These are phyloP conservation scores for Conops quadrifasciatus DNA, from an alignment of 2,888 invertebrate genomes.

Conservation along the genomic window DNA sequence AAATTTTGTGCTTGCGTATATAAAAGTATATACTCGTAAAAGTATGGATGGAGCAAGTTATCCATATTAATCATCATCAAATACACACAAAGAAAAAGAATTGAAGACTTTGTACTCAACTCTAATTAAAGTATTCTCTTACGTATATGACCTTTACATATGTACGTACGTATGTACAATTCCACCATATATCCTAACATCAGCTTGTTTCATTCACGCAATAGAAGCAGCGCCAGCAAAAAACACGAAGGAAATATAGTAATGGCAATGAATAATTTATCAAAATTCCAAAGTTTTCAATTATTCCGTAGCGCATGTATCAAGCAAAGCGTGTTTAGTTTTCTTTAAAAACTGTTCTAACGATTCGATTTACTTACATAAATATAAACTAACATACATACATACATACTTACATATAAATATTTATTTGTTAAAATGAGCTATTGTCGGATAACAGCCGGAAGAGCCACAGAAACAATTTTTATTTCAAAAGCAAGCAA, in stretches of 20 bases:
- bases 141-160: background rate
- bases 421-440: background rate
- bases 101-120: background rate
- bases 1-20: background rate
- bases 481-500: background rate
- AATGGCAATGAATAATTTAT: conserved; percentile 9
- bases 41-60: background rate
- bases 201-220: background rate
- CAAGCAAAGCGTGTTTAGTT: no score
- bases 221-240: background rate
- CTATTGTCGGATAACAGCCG: background rate
- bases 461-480: background rate
- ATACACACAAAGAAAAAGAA: background rate
- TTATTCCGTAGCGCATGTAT: background rate
- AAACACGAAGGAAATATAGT: background rate
- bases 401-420: background rate
- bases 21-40: no score
- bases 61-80: background rate
- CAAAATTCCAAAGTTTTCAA: conserved; percentile 6
- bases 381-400: background rate
- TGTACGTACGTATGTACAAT: background rate
- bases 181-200: background rate
- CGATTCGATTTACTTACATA: background rate
- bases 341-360: background rate
- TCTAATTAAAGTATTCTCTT: background rate